Evolutionary conservation across 1,140 invertebrate species (phyloP).

Genomic region (Lucilia cuprina): DNA sequence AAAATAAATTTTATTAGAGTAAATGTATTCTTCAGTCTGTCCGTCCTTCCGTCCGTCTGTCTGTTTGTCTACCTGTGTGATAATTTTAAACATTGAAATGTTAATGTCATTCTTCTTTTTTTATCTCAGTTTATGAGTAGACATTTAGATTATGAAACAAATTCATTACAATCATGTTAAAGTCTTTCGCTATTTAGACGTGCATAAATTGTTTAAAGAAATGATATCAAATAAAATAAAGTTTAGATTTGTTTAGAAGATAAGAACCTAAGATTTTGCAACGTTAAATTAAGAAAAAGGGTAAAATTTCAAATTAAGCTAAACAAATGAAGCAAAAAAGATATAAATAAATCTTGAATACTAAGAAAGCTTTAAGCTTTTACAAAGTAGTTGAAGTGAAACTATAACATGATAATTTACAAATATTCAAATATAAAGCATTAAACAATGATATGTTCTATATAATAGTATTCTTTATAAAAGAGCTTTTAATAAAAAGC

Average conservation of each 20-base stretch:
- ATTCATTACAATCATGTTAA: not conserved
- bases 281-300: no score
- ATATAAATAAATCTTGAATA: no score
- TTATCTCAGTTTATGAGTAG: not conserved
- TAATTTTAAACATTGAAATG: slow-evolving; percentile 18
- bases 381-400: no score
- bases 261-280: not conserved
- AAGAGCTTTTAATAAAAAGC: no score
- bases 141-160: not conserved
- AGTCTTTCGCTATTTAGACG: slow-evolving; percentile 14
- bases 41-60: not conserved
- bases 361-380: no score
- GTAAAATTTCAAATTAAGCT: no score
- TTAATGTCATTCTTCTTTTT: not conserved
- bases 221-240: not conserved
- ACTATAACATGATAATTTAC: no score
- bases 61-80: not conserved
- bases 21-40: not conserved
- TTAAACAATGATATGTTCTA: no score
- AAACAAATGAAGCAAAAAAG: no score
- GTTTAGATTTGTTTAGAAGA: not conserved
- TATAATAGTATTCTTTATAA: no score
- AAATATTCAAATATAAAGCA: no score
- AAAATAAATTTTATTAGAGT: not conserved
- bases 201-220: not conserved